Evolutionary conservation across 2,888 invertebrate species (phyloP).

Genomic region (Mesochorus sp.): DNA sequence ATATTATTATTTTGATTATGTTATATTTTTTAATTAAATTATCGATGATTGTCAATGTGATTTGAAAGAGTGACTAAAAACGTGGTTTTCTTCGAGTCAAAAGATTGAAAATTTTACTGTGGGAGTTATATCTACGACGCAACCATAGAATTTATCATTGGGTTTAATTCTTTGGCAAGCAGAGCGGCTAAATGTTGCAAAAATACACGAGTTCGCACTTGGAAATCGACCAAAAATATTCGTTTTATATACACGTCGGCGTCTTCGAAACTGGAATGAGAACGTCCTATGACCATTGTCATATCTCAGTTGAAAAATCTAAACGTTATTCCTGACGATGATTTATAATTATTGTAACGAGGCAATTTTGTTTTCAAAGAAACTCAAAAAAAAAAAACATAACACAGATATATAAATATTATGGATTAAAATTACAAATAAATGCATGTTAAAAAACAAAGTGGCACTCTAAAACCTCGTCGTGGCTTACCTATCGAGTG

Average conservation of each 20-base stretch:
- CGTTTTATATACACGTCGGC: constrained; percentile 31
- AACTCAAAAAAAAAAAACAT: not conserved
- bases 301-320: constrained; percentile 8
- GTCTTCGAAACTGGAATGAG: constrained; percentile 40
- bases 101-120: constrained; percentile 14
- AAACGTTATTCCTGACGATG: not conserved
- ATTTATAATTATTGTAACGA: not conserved
- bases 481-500: constrained; percentile 77
- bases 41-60: too few species aligned
- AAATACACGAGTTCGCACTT: constrained; percentile 58
- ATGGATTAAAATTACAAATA: constrained; percentile 18
- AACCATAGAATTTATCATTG: constrained; percentile 18
- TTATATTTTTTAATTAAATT: too few species aligned
- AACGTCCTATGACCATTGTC: constrained; percentile 35
- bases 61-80: too few species aligned
- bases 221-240: constrained; percentile 55
- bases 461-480: constrained; percentile 58
- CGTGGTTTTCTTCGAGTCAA: too few species aligned
- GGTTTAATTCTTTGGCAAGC: constrained; percentile 51
- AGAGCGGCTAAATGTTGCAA: constrained; percentile 40
- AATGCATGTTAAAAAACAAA: constrained; percentile 41
- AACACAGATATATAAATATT: not conserved
- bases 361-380: not conserved
- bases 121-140: constrained; percentile 11
- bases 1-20: too few species aligned